Conservation (phyloP, 2,113 vertebrate genomes). For the Circaetus cinerascens region DNA sequence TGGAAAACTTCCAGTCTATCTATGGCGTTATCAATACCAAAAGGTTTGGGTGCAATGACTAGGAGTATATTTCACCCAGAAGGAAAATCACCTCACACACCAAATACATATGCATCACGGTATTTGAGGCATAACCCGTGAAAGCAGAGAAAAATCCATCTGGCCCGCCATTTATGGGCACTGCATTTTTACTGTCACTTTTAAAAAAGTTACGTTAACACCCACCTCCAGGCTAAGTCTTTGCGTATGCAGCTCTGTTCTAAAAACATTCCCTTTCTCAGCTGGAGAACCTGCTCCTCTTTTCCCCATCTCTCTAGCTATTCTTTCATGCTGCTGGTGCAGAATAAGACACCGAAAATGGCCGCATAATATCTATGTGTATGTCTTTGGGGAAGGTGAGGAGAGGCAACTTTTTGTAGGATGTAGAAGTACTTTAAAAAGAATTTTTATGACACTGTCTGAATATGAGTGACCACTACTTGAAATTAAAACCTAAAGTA, state of each 20-base stretch:
- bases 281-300: constrained; percentile 1
- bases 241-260: background rate
- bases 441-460: background rate
- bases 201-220: constrained; percentile 21
- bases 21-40: background rate
- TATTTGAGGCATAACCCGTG: constrained; percentile 2
- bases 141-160: constrained; percentile 28
- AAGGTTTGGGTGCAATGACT: background rate
- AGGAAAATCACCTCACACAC: background rate
- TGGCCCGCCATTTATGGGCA: background rate
- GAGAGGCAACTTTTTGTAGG: background rate
- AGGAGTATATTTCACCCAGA: background rate
- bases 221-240: constrained; percentile 40
- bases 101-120: background rate
- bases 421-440: background rate
- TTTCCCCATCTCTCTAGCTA: background rate
- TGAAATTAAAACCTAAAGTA: background rate
- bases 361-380: background rate
- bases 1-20: background rate
- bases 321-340: background rate
- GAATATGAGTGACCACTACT: background rate
- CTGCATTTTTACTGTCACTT: constrained; percentile 45
- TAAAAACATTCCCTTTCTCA: constrained; percentile 37
- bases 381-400: background rate
- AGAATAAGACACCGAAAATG: background rate